These are phyloP conservation scores for Ennomos quercinarius DNA, from an alignment of 2,888 invertebrate species.

Conservation along the genomic window DNA sequence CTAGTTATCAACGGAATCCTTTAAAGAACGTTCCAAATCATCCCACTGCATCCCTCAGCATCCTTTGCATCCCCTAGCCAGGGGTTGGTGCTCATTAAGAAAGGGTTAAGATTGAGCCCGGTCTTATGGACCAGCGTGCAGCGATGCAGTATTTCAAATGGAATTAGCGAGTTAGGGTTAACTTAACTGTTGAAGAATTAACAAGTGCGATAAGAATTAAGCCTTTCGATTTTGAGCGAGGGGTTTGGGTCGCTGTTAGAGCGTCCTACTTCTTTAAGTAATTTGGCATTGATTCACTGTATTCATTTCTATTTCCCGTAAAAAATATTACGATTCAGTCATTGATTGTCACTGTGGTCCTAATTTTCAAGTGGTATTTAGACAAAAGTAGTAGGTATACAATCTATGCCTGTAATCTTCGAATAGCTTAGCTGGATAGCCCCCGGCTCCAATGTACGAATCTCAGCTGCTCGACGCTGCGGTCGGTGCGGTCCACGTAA, in stretches of 20 bases:
- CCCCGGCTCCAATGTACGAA: slow-evolving; percentile 48
- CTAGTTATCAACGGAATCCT: slow-evolving; percentile 31
- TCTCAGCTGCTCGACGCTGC: slow-evolving; percentile 19
- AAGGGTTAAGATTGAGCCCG: slow-evolving; percentile 67
- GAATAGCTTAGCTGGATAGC: slow-evolving; percentile 33
- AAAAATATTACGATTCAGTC: too few species aligned
- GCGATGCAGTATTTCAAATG: slow-evolving; percentile 63
- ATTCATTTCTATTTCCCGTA: too few species aligned
- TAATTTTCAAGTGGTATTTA: too few species aligned
- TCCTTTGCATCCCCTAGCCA: slow-evolving; percentile 37
- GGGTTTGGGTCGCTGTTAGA: too few species aligned
- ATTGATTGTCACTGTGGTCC: too few species aligned
- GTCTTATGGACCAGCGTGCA: slow-evolving; percentile 49
- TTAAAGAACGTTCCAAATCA: slow-evolving; percentile 41
- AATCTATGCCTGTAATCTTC: slow-evolving; percentile 13
- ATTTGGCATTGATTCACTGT: too few species aligned
- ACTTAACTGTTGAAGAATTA: slow-evolving; percentile 61
- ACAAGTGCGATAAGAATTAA: slow-evolving; percentile 48
- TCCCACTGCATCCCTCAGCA: slow-evolving; percentile 36
- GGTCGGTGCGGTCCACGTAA: slow-evolving; percentile 13
- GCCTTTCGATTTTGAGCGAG: too few species aligned
- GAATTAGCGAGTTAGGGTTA: slow-evolving; percentile 62
- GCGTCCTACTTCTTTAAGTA: too few species aligned
- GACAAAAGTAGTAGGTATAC: too few species aligned
- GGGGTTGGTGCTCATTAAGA: slow-evolving; percentile 54